Percentiles rank a stretch among this genome's conserved stretches.
Evolutionary conservation across 2,888 invertebrate genomes (phyloP).

Genomic region (Brachyptera risi): DNA sequence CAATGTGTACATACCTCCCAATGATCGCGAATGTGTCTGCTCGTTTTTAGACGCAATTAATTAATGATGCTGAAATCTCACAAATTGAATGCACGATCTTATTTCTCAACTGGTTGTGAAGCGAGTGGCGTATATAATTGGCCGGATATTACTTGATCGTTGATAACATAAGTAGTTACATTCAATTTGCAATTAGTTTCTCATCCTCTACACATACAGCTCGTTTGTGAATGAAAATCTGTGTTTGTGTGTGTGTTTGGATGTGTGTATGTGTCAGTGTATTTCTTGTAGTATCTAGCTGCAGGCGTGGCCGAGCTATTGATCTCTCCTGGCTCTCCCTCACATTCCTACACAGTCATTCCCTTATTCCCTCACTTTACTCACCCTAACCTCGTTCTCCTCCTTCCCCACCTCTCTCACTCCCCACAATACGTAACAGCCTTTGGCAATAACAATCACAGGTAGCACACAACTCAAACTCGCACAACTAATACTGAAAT

Average conservation of each 20-base stretch:
- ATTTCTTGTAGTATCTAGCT: neutral
- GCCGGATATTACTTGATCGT: slow-evolving; percentile 14
- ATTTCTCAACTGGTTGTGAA: too few relatives aligned
- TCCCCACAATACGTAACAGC: neutral
- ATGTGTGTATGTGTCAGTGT: neutral
- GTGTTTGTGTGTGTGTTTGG: neutral
- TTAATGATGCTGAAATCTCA: too few relatives aligned
- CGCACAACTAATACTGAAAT: slow-evolving; percentile 2
- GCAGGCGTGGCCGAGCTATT: slow-evolving; percentile 17
- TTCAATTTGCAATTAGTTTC: slow-evolving; percentile 16
- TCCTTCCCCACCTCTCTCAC: neutral
- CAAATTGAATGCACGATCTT: too few relatives aligned
- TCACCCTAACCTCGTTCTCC: neutral
- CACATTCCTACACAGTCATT: slow-evolving; percentile 2
- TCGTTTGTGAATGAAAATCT: too few relatives aligned
- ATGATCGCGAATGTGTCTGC: too few relatives aligned
- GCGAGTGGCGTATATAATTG: slow-evolving; percentile 11
- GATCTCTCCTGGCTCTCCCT: slow-evolving; percentile 18
- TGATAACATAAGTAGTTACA: neutral
- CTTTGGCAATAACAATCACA: slow-evolving; percentile 9
- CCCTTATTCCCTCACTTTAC: slow-evolving; percentile 5
- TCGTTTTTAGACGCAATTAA: too few relatives aligned
- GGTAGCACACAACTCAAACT: neutral
- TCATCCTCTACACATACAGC: too few relatives aligned
- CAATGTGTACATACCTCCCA: too few relatives aligned